Evolutionary conservation across 2,113 vertebrate genomes (phyloP).

Genomic region (Egretta garzetta): DNA sequence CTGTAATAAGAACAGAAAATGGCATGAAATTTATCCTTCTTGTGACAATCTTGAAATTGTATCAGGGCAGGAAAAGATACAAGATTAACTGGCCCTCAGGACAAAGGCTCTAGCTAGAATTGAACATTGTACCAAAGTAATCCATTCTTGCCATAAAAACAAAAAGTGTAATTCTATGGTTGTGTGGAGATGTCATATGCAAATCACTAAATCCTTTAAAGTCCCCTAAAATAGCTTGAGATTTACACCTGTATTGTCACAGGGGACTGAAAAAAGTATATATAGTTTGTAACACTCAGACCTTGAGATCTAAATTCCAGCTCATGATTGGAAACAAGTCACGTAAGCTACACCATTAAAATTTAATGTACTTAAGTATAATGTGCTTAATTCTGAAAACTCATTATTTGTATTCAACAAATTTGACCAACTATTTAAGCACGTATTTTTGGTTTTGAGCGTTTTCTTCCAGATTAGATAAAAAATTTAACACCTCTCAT

Average conservation of each 20-base stretch:
- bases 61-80: conserved; percentile 45
- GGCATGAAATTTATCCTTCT: conserved; percentile 76
- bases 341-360: background rate
- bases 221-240: background rate
- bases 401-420: background rate
- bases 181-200: background rate
- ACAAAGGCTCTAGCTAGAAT: conserved; percentile 48
- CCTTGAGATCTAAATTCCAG: background rate
- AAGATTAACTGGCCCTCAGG: conserved; percentile 67
- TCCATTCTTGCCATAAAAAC: background rate
- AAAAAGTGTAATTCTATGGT: background rate
- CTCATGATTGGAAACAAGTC: background rate
- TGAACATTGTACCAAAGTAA: conserved; percentile 47
- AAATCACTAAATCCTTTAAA: conserved; percentile 36
- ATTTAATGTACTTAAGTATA: background rate
- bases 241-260: background rate
- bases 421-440: background rate
- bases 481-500: background rate
- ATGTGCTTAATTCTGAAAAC: background rate
- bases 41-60: conserved; percentile 73
- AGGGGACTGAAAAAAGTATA: background rate
- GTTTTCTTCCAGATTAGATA: background rate
- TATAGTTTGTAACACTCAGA: background rate
- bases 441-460: background rate
- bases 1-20: conserved; percentile 77